Base-by-base conservation (phyloP, 2,113 vertebrate genomes). In the Forbesichthys agassizii region DNA sequence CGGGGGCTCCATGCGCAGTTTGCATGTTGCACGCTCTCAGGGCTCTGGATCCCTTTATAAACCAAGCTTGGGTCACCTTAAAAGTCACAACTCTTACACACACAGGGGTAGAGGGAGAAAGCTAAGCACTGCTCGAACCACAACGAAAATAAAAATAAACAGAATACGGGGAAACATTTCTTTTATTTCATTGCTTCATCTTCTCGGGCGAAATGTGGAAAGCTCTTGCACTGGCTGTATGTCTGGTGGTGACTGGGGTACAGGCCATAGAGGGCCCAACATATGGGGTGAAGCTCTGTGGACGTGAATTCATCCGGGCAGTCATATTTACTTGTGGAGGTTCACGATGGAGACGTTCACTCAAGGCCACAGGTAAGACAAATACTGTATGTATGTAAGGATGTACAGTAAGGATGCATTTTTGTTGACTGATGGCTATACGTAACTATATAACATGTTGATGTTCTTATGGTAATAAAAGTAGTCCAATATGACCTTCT, bases 301-400 rank as follows among this genome's bases (percentile, higher is more conserved):
- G 95, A 12, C 88, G 94, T 0, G 94, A 96, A 69, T 96, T 97
- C 85, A 94, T 96, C 83, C 91, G 94, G 0, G 94, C 94, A 0
- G 93, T 95, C 79, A 95, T 96, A 84, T 95, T 94, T 68, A 95
- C 93, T 65, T 96, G 95, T 0, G 95, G 95, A 48, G 92, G 95
- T 5, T 95, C 95, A 5, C 88, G 94, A 3, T 96, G 95, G 95
- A 94, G 75, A 68, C 86, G 95, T 9, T 87, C 88, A 9, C 82
- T 88, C 48, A 75, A 52, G 53, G 84, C 75, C 66, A 14, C 86
- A 88, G 91, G 94, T 93, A 70, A 88, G 90, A 75, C 42, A 48
- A 4, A 10, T 1, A 42, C 7, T 42, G 36, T 6, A 6, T 42
- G 36, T 42, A 6, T 16, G 16, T 16, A 16, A 16, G 16, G 16